A percentile compares a stretch with the other conserved stretches of the same genome.
Conservation (phyloP, 2,113 vertebrate genomes). For the Lagopus leucura region DNA sequence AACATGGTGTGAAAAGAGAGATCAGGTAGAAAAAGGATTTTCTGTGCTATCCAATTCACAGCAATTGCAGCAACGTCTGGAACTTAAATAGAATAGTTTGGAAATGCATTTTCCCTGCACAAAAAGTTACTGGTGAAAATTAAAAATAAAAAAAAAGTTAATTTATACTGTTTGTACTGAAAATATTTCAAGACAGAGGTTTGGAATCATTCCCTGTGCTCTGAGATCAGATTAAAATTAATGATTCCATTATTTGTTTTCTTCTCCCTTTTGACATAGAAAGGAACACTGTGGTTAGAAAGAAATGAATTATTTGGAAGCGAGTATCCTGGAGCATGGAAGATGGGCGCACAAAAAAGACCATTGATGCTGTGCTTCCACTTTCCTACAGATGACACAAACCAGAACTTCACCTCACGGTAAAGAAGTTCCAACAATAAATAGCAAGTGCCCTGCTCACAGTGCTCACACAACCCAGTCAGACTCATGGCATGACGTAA, state of each 20-base stretch:
- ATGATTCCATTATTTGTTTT: constrained; percentile 56
- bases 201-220: constrained; percentile 26
- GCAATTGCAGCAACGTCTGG: constrained; percentile 71
- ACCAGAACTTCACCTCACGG: not conserved
- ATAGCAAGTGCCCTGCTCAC: not conserved
- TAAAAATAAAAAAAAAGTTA: not conserved
- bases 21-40: constrained; percentile 65
- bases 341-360: not conserved
- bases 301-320: constrained; percentile 71
- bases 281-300: constrained; percentile 77
- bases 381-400: not conserved
- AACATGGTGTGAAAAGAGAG: not conserved
- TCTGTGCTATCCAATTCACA: constrained; percentile 66
- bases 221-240: constrained; percentile 53
- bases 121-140: constrained; percentile 62
- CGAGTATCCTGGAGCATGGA: not conserved
- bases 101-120: constrained; percentile 74
- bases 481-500: not conserved
- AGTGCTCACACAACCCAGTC: not conserved
- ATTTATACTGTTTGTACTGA: constrained; percentile 27
- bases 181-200: constrained; percentile 18
- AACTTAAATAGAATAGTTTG: constrained; percentile 75
- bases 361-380: not conserved
- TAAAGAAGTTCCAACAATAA: constrained; percentile 1
- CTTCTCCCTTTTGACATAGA: constrained; percentile 65